These are phyloP conservation scores for Pelodytes ibericus DNA, from an alignment of 2,797 vertebrate genomes.

Conservation along the genomic window DNA sequence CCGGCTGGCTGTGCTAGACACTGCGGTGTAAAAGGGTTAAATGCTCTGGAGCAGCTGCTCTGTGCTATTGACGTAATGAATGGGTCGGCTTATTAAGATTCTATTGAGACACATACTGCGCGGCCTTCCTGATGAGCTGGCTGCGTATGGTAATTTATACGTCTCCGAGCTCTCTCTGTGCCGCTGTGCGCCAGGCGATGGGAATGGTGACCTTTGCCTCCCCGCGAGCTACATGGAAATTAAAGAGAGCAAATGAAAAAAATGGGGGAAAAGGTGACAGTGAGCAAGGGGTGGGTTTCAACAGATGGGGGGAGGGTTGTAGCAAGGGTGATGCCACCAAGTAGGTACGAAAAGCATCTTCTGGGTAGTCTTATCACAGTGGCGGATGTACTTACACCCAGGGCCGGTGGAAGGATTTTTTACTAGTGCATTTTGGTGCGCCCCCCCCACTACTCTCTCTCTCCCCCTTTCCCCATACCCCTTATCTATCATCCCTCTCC, in stretches of 20 bases:
- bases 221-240: slow-evolving; percentile 3
- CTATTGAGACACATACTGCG: slow-evolving; percentile 16
- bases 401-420: too few relatives aligned
- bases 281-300: neutral
- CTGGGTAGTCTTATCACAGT: too few relatives aligned
- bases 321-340: too few relatives aligned
- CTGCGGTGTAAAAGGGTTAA: neutral
- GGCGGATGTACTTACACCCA: too few relatives aligned
- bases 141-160: slow-evolving; percentile 29
- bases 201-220: slow-evolving; percentile 24
- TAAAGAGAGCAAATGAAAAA: slow-evolving; percentile 1
- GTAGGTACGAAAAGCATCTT: too few relatives aligned
- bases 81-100: slow-evolving; percentile 37
- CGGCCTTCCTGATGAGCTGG: neutral
- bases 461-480: too few relatives aligned
- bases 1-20: neutral
- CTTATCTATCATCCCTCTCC: too few relatives aligned
- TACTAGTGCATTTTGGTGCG: too few relatives aligned
- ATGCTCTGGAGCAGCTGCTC: slow-evolving; percentile 2
- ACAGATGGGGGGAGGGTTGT: too few relatives aligned
- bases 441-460: too few relatives aligned
- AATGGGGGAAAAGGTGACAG: neutral
- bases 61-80: slow-evolving; percentile 21
- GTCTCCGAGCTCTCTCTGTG: neutral
- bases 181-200: neutral